Conservation (phyloP, 2,888 invertebrate species). For the Tetramorium bicarinatum region DNA sequence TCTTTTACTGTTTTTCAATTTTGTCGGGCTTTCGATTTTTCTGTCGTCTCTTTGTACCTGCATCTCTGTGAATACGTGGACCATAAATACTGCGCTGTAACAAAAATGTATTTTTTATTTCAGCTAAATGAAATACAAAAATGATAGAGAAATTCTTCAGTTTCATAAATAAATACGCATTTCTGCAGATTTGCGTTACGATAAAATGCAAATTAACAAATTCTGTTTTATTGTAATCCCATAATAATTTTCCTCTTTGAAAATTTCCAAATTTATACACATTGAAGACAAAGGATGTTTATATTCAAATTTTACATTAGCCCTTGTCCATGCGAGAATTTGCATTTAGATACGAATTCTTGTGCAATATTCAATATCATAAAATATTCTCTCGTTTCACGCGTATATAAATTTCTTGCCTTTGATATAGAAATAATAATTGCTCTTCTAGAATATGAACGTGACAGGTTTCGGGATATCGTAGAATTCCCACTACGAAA, state of each 20-base stretch:
- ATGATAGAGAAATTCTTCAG: conserved; percentile 9
- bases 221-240: conserved; percentile 14
- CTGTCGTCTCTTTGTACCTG: conserved; percentile 24
- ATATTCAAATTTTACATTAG: conserved; percentile 45
- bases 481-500: conserved; percentile 9
- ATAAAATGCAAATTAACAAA: neutral
- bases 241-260: neutral
- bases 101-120: conserved; percentile 29
- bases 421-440: conserved; percentile 46
- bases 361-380: conserved; percentile 46
- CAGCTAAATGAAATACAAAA: neutral
- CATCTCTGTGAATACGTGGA: neutral
- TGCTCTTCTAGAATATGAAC: conserved; percentile 36
- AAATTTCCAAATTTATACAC: conserved; percentile 34
- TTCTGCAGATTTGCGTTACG: neutral
- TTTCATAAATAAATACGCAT: conserved; percentile 16
- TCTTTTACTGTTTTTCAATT: conserved; percentile 21
- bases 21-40: conserved; percentile 31
- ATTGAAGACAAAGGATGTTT: conserved; percentile 22
- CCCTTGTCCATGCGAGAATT: conserved; percentile 27
- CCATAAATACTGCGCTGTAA: conserved; percentile 19
- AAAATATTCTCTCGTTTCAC: conserved; percentile 26
- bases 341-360: conserved; percentile 41
- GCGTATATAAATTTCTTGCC: conserved; percentile 1
- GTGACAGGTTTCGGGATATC: neutral